Evolutionary conservation across 2,797 vertebrate genomes (phyloP).

Genomic region (Champsocephalus esox): DNA sequence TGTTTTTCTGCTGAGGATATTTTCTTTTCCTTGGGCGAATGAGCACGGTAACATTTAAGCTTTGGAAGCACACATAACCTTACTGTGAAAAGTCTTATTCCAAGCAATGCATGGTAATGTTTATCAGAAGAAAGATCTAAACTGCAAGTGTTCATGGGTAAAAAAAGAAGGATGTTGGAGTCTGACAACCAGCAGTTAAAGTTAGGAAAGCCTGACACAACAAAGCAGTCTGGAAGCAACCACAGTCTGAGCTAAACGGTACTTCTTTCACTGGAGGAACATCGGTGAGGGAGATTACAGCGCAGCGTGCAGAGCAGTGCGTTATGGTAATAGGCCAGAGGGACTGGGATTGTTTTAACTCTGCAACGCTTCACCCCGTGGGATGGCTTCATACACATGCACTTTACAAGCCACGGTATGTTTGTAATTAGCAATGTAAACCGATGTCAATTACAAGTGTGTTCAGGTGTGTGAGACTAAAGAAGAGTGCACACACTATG

Average conservation of each 20-base stretch:
- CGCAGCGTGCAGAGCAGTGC: slow-evolving; percentile 12
- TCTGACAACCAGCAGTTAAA: slow-evolving; percentile 21
- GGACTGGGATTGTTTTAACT: slow-evolving; percentile 9
- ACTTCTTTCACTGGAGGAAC: slow-evolving; percentile 10
- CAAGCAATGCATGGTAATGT: neutral
- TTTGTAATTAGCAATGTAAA: slow-evolving; percentile 22
- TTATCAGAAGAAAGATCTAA: slow-evolving; percentile 2
- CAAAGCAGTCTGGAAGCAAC: slow-evolving; percentile 19
- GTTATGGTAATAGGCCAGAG: slow-evolving; percentile 16
- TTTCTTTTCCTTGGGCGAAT: neutral
- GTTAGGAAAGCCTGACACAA: slow-evolving; percentile 13
- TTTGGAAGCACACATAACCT: neutral
- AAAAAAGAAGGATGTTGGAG: slow-evolving; percentile 6
- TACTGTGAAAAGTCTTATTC: neutral
- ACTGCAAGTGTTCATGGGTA: neutral
- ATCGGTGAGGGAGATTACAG: slow-evolving; percentile 21
- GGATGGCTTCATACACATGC: slow-evolving; percentile 38
- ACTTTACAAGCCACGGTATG: slow-evolving; percentile 36
- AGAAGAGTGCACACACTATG: neutral
- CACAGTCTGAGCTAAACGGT: slow-evolving; percentile 26
- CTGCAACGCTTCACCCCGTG: slow-evolving; percentile 3
- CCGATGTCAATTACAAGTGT: neutral
- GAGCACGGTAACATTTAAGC: neutral
- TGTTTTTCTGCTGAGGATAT: neutral
- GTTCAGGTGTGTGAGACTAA: neutral